A percentile compares a stretch with the other conserved stretches of the same genome.
phyloP scores from a whole-genome alignment of 2,797 vertebrate genomes.

The Sus cebifrons region DNA sequence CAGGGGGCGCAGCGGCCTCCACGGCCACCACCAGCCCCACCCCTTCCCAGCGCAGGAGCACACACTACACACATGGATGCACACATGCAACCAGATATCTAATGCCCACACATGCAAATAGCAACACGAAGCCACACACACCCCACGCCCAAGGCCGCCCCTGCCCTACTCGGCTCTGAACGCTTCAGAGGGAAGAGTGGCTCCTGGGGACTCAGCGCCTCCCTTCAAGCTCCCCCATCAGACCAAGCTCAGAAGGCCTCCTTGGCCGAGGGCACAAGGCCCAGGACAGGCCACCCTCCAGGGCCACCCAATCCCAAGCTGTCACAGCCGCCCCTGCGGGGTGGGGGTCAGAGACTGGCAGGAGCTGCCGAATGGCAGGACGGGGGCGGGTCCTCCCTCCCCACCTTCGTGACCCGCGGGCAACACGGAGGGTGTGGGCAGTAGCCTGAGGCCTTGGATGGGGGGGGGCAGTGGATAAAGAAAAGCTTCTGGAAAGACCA shows the following conservation, averaged over 20 bases:
- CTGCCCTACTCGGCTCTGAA: neutral
- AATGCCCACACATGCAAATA: neutral
- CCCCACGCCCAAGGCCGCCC: neutral
- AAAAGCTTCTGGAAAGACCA: slow-evolving; percentile 67
- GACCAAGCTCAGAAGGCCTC: neutral
- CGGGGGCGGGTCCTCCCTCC: neutral
- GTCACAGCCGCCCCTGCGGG: neutral
- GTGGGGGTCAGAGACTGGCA: neutral
- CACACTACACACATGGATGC: neutral
- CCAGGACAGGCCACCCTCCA: neutral
- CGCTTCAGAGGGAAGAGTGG: neutral
- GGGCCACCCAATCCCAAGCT: slow-evolving; percentile 6
- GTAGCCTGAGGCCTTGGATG: slow-evolving; percentile 23
- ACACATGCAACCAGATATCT: slow-evolving; percentile 14
- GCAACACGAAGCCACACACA: neutral
- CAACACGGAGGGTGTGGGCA: neutral
- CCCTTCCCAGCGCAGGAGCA: slow-evolving; percentile 5
- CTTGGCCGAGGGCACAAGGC: neutral
- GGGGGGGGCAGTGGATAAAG: slow-evolving; percentile 70
- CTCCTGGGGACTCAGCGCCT: neutral
- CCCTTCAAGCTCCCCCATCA: neutral
- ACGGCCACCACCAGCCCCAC: neutral
- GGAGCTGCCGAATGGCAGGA: neutral
- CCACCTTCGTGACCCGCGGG: neutral
- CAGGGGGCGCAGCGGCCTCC: neutral